Conservation (phyloP, 2,888 invertebrate genomes). For the Drepanosiphum platanoidis region DNA sequence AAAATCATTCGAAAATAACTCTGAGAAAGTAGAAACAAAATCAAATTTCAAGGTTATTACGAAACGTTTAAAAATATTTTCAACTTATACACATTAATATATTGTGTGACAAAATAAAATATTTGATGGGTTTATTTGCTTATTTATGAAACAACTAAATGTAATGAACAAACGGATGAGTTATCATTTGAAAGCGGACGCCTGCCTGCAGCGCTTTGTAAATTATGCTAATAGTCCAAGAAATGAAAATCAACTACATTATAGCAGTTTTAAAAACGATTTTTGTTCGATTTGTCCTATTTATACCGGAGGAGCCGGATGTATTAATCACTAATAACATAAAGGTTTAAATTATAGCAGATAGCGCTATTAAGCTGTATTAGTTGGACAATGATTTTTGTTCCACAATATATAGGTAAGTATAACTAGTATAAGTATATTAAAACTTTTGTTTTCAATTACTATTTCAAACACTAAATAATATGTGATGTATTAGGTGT, state of each 20-base stretch:
- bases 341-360: too few species aligned
- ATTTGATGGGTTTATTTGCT: conserved; percentile 24
- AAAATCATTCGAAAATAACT: background rate
- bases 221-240: conserved; percentile 30
- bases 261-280: conserved; percentile 26
- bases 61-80: background rate
- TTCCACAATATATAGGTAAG: too few species aligned
- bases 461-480: too few species aligned
- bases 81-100: background rate
- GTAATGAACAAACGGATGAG: background rate
- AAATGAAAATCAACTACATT: conserved; percentile 28
- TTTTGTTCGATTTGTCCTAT: conserved; percentile 24
- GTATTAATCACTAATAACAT: background rate
- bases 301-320: background rate
- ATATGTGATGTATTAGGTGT: too few species aligned
- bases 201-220: conserved; percentile 3
- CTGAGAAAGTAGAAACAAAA: background rate
- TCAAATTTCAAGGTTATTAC: background rate
- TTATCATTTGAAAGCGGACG: conserved; percentile 24
- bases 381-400: too few species aligned
- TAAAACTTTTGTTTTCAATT: too few species aligned
- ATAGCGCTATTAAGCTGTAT: too few species aligned
- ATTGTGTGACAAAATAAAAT: background rate
- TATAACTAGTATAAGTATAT: too few species aligned
- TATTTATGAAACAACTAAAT: background rate